A percentile compares a stretch with the other conserved stretches of the same genome.
Evolutionary conservation across 2,888 invertebrate genomes (phyloP).

Genomic region (Ctena decussata): DNA sequence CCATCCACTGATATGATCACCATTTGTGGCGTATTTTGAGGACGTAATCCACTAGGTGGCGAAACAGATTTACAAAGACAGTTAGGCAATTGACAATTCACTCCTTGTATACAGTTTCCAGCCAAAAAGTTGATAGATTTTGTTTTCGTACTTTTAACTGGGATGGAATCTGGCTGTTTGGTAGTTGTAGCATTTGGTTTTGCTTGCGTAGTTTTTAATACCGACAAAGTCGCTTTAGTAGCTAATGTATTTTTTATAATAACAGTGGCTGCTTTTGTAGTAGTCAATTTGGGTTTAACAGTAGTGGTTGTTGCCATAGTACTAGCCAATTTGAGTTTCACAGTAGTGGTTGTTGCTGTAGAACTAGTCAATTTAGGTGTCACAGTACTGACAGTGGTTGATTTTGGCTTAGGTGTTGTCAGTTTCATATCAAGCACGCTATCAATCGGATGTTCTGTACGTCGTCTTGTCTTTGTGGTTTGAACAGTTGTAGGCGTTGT

Average conservation of each 20-base stretch:
- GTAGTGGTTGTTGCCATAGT: slow-evolving; percentile 33
- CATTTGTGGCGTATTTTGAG: slow-evolving; percentile 70
- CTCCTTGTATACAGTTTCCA: slow-evolving; percentile 54
- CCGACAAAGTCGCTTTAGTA: neutral
- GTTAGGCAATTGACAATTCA: slow-evolving; percentile 67
- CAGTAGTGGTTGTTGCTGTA: neutral
- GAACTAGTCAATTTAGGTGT: too few relatives aligned
- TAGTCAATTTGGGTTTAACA: neutral
- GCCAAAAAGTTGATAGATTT: neutral
- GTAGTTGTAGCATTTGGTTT: too few relatives aligned
- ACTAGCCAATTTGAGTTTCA: neutral
- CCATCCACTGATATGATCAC: slow-evolving; percentile 76
- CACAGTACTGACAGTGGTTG: too few relatives aligned
- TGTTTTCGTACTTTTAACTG: neutral
- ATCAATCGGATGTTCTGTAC: too few relatives aligned
- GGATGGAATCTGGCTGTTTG: neutral
- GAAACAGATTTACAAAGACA: slow-evolving; percentile 70
- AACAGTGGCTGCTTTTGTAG: slow-evolving; percentile 13
- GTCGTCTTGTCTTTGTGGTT: too few relatives aligned
- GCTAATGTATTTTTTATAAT: slow-evolving; percentile 4
- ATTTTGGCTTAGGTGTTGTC: too few relatives aligned
- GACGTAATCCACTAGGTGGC: slow-evolving; percentile 43
- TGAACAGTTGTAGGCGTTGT: too few relatives aligned
- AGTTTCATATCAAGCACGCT: too few relatives aligned
- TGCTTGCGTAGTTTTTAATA: neutral